Evolutionary conservation across 2,113 vertebrate genomes (phyloP), one percentile per base, ranked within the genome.

Genomic region (Sphyrna mokarran): DNA sequence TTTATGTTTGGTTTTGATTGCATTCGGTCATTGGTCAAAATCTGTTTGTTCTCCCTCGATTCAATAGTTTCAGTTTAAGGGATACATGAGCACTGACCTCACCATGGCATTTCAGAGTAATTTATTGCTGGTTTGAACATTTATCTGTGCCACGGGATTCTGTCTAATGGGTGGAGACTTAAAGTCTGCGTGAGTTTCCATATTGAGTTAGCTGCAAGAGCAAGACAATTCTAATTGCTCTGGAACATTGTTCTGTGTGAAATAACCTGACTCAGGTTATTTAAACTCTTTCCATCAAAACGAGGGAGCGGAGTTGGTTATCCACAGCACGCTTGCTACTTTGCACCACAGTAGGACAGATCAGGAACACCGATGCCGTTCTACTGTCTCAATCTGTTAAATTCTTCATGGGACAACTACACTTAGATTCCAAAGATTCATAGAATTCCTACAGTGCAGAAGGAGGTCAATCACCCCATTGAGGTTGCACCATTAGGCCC

Each of bases 261-360:
- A 54, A 26, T 61, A 48, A 90, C 54, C 48, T 61, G 87, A 58
- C 10, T 58, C 4, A 61, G 54, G n/a, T n/a, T 90, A 11, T 33
- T 90, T 11, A 63, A 90, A 61, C 87, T n/a, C 29, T 54, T 61
- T 90, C 54, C 87, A 90, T 90, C 87, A 90, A 90, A 29, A 58
- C 3, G 26, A 90, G 87, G 87, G 61, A 90, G 13, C 63, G 26
- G 26, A 33, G 61, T 90, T 90, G 54, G 58, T 90, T 18, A 54
- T 61, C 26, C 29, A 29, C 54, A 90, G 54, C 26, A 8, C 10
- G 33, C 11, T 63, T 90, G 29, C 61, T 63, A 33, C 0, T n/a
- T 90, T 29, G 43, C 48, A 89, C 1, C 10, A 8, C 26, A 61
- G 43, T 54, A 3, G 11, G 48, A 10, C 10, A 89, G 1, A 29